Evolutionary conservation across 2,888 invertebrate genomes (phyloP), one percentile per base, ranked within the genome.

Genomic region (Toxonevra muliebris): DNA sequence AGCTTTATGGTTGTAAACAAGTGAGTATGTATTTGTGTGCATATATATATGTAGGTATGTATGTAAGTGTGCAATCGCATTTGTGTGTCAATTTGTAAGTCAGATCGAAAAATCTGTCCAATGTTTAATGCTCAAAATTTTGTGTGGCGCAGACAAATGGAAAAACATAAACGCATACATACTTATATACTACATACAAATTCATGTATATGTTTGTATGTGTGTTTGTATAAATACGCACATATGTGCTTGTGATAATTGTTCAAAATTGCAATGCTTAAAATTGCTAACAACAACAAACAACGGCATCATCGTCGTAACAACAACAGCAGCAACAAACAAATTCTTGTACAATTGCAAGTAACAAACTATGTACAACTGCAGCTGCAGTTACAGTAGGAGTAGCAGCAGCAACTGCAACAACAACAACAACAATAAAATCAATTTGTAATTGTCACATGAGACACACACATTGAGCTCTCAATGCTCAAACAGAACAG

Each of bases 381-480:
- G 53, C 62, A 66, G 63, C 63, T 62, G 52, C 58, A 68, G 48
- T 57, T 58, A 52, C 40, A 61, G 58, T 57, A 62, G 15, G 13
- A 17, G 30, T 13, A 57, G 30, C 30, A n/a, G 15, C 15, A 48
- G 15, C 30, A 48, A 50, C 19, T 42, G 17, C 17, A 41, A 57
- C 52, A 54, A 8, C 63, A 15, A 63, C 57, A 68, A 73, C 77
- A 75, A 78, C 80, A 80, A 79, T 77, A 75, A 78, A 80, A 77
- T 79, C 79, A 79, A 79, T 79, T 80, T 80, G 79, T 76, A 76
- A 74, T 75, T 75, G 75, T 76, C 79, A 77, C 79, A 77, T 74
- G 78, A 79, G 78, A 80, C 74, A 74, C 77, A 74, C 48, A 61
- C 30, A 30, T 30, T 30, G 30, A 30, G 30, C 30, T 30, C 30